A percentile compares a stretch with the other conserved stretches of the same genome.
These are phyloP conservation scores for Strix uralensis DNA, from an alignment of 2,113 vertebrate genomes.

Conservation along the genomic window DNA sequence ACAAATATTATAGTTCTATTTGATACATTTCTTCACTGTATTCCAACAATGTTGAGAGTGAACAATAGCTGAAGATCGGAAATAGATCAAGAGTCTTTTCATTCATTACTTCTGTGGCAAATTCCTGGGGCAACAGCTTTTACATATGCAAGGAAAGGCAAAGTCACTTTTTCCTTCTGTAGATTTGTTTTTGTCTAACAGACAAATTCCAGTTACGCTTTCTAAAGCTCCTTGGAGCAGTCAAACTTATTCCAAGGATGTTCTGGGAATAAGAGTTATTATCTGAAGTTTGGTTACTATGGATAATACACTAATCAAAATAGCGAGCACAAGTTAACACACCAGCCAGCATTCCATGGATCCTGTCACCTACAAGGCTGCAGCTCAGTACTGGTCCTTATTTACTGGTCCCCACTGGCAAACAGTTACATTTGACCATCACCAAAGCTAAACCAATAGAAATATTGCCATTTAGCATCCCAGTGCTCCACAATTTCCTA, in stretches of 20 bases:
- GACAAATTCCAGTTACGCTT: background rate
- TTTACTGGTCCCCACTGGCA: background rate
- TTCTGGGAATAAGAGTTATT: background rate
- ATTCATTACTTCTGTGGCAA: background rate
- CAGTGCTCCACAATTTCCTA: background rate
- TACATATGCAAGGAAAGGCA: background rate
- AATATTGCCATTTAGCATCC: background rate
- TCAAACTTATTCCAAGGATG: background rate
- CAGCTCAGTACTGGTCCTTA: background rate
- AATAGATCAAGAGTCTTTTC: background rate
- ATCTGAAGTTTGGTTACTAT: background rate
- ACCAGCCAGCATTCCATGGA: background rate
- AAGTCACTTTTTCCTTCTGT: background rate
- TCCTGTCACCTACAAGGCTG: background rate
- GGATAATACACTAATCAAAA: background rate
- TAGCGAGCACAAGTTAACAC: background rate
- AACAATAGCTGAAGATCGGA: background rate
- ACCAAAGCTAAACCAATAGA: background rate
- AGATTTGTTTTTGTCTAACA: background rate
- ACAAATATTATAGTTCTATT: background rate
- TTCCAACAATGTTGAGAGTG: background rate
- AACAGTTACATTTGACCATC: background rate
- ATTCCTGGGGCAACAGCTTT: background rate
- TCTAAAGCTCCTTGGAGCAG: background rate
- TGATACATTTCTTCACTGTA: background rate